Evolutionary conservation across 1,140 invertebrate species (phyloP), one percentile per base, ranked within the genome.

Genomic region (Brachionus calyciflorus): DNA sequence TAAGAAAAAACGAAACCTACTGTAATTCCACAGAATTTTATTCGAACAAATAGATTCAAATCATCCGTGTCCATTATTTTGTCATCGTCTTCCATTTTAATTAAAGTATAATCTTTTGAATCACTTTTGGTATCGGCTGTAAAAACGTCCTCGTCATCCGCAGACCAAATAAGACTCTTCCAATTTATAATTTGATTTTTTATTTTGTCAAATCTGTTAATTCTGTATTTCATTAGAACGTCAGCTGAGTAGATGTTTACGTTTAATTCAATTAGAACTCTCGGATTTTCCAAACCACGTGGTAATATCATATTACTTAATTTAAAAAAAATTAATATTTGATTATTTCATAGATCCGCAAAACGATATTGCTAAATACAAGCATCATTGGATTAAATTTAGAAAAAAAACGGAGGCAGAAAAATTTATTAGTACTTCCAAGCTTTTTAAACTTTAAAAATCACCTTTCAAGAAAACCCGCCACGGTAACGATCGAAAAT

Each of bases 271-370:
- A 65, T 65, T 21, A 65, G 24, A 44, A 44, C 40, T 65, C 60
- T 65, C 1, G 33, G 60, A 28, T 26, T 65, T 21, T 65, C 60
- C n/a, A 65, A 24, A n/a, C 60, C 40, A 26, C 44, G 40, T 1
- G 60, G 60, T 12, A 65, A 44, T 24, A 65, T 65, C 60, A 65
- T 65, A 37, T 65, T 41, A 28, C 60, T 65, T n/a, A n/a, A n/a
- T n/a, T n/a, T n/a, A n/a, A n/a, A n/a, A n/a, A n/a, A n/a, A n/a
- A n/a, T n/a, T n/a, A n/a, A n/a, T n/a, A n/a, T n/a, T n/a, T n/a
- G n/a, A n/a, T n/a, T n/a, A n/a, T n/a, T n/a, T n/a, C n/a, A n/a
- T n/a, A n/a, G n/a, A n/a, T n/a, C n/a, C n/a, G n/a, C n/a, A n/a
- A n/a, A n/a, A n/a, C n/a, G n/a, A n/a, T n/a, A n/a, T n/a, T n/a